Evolutionary conservation across 2,888 invertebrate species (phyloP), one percentile per base, ranked within the genome.

Genomic region (Netelia fuscicornis): DNA sequence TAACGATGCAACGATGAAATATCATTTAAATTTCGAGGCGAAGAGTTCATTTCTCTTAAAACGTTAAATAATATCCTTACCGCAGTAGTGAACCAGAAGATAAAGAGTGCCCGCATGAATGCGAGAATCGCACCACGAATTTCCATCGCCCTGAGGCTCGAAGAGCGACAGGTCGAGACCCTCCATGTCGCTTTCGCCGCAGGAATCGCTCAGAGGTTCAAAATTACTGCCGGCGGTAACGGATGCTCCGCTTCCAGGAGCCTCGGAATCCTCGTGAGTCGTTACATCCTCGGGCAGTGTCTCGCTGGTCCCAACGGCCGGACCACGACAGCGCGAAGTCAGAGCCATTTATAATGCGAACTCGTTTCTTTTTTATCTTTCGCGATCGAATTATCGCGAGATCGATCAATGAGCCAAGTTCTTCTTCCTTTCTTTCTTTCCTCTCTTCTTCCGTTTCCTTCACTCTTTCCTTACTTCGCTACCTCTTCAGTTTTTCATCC

Each of bases 111-210:
- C 93, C 75, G 93, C 93, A 86, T 92, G 93, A 81, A 93, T 91
- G 78, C 91, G 91, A 82, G 91, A 90, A 88, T 92, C 90, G 90
- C 92, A 93, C 93, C 92, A 93, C 86, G 92, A 93, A 89, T 89
- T 91, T 76, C 89, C 86, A 87, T 92, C 92, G 86, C 90, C 90
- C 71, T 96, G 96, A 70, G 96, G 96, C 92, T 96, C 96, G 92
- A 96, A 96, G 88, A 96, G 93, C 86, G 96, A 94, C 91, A 96
- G 94, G 94, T 96, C 96, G 88, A 96, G 94, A 86, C 96, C 96
- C 88, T 96, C 96, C 95, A 96, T 95, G 93, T 96, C 96, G 92
- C 93, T 93, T 87, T 93, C 93, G 92, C 96, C 95, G 91, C 95
- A 96, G 79, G 95, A 95, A 88, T 96, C 96, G 81, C 95, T 95